Evolutionary conservation across 2,113 vertebrate species (phyloP), one percentile per base, ranked within the genome.

Genomic region (Eidolon helvum): DNA sequence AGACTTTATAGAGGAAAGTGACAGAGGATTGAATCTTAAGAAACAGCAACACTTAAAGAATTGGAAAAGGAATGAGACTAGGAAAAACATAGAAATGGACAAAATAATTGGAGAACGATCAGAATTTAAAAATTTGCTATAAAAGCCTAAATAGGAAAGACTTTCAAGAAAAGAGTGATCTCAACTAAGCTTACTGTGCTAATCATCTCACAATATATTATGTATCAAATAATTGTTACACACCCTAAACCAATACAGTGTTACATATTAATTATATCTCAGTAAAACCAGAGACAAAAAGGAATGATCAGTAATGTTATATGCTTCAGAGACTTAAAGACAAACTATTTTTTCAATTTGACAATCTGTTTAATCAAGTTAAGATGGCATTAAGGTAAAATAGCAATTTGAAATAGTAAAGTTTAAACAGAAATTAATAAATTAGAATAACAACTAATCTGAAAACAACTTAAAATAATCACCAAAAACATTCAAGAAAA

Each of bases 391-490:
- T 63, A 93, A 71, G 45, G 59, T 90, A 90, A 86, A 59, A 90
- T 16, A 91, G 53, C 87, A 71, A 66, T 74, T 91, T 55, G 66
- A 87, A 85, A 55, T 93, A 78, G 45, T 93, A 38, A 84, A 79
- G 21, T 4, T 57, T 90, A 96, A 72, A 72, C 38, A 50, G 33
- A 78, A 68, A 87, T 38, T 91, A 91, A 61, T 91, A 53, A 71
- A 65, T 63, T 71, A 50, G 63, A 95, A 24, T 84, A 63, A 79
- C 26, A 8, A 71, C 16, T 55, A 86, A 65, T 59, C 65, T 86
- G 72, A 65, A 77, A 86, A 33, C 21, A 50, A 65, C 71, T 72
- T 43, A 69, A 69, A 78, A 69, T 79, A 63, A 86, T 86, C 63
- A 7, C 72, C n/a, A 55, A 69, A 91, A 91, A 9, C 21, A 30